Evolutionary conservation across 2,113 vertebrate species (phyloP).

Genomic region (Alexandromys fortis): DNA sequence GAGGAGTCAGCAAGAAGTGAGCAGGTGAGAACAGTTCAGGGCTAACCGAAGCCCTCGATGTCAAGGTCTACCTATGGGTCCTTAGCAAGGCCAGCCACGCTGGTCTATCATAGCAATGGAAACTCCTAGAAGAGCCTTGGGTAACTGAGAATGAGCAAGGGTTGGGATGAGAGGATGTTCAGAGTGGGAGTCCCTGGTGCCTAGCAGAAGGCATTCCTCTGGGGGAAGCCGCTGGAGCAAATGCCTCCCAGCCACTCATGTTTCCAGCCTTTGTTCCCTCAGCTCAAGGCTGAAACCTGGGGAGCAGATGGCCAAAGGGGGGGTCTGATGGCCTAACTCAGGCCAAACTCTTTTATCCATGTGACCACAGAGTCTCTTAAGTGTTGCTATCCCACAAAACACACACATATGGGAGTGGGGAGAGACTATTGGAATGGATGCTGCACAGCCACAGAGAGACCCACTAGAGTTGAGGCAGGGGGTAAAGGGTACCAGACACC

Average conservation of each 20-base stretch:
- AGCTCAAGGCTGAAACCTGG: background rate
- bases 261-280: background rate
- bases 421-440: background rate
- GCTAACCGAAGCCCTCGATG: rapidly evolving
- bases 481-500: background rate
- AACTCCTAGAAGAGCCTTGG: background rate
- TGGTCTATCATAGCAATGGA: background rate
- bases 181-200: background rate
- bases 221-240: background rate
- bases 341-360: background rate
- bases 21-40: too few relatives aligned
- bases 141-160: background rate
- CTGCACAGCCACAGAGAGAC: background rate
- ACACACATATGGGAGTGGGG: background rate
- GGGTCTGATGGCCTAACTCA: background rate
- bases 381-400: background rate
- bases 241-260: background rate
- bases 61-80: background rate
- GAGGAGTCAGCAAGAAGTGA: background rate
- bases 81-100: background rate
- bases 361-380: background rate
- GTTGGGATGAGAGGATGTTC: background rate
- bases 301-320: rapidly evolving
- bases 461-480: background rate
- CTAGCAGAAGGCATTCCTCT: background rate